Conservation (phyloP, 2,888 invertebrate genomes). For the Lycia hirtaria region DNA sequence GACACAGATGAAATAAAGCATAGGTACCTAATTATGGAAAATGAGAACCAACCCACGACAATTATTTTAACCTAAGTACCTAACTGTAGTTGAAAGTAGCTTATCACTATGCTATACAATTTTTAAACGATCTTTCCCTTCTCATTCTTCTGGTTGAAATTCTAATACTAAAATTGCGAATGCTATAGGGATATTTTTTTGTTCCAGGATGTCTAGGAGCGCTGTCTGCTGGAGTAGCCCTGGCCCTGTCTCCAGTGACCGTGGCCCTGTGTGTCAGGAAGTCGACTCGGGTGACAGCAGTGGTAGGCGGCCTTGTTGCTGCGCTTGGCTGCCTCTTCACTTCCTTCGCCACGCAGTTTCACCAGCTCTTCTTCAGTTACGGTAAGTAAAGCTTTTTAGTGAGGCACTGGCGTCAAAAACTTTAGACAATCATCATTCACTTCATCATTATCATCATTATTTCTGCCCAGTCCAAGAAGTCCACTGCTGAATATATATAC, state of each 20-base stretch:
- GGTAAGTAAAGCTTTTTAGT: slow-evolving; percentile 57
- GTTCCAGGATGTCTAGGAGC: slow-evolving; percentile 94
- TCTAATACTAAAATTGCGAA: too few relatives aligned
- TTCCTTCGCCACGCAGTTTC: slow-evolving; percentile 95
- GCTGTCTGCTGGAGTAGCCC: slow-evolving; percentile 90
- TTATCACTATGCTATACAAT: too few relatives aligned
- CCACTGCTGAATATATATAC: too few relatives aligned
- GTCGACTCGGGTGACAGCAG: slow-evolving; percentile 94
- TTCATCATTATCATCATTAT: too few relatives aligned
- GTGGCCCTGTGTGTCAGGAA: slow-evolving; percentile 94
- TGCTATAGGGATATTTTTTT: too few relatives aligned
- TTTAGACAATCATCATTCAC: not conserved
- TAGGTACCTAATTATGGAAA: too few relatives aligned
- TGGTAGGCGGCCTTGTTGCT: slow-evolving; percentile 93
- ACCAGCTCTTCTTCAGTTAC: slow-evolving; percentile 95
- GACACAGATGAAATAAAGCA: too few relatives aligned
- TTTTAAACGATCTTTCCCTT: not conserved
- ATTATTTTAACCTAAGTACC: too few relatives aligned
- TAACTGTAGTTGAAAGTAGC: too few relatives aligned
- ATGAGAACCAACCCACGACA: too few relatives aligned
- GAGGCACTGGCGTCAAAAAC: not conserved
- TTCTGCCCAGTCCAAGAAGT: too few relatives aligned
- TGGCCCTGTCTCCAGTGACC: slow-evolving; percentile 93
- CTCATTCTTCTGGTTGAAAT: too few relatives aligned
- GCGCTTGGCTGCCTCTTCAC: slow-evolving; percentile 95